Conservation (phyloP, 2,113 vertebrate species). For the Chloebia gouldiae region DNA sequence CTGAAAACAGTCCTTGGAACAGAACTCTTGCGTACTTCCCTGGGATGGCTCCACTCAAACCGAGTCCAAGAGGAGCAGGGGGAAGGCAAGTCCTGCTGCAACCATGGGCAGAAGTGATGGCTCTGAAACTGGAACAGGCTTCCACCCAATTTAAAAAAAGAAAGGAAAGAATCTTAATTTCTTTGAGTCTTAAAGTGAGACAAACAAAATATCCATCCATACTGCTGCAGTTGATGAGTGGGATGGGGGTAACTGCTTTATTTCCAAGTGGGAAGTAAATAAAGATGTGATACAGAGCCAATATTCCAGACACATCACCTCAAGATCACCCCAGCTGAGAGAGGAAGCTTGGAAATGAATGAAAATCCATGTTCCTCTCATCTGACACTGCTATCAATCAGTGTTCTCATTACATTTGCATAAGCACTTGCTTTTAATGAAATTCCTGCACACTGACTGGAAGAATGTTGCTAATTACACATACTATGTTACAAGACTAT, state of each 20-base stretch:
- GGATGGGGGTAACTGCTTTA: neutral
- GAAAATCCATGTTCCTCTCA: neutral
- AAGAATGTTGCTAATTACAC: neutral
- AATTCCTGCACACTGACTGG: neutral
- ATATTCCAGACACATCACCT: neutral
- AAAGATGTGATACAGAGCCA: neutral
- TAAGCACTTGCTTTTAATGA: neutral
- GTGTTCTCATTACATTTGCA: neutral
- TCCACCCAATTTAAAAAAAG: neutral
- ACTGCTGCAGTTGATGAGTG: neutral
- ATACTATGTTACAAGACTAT: neutral
- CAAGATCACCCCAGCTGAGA: neutral
- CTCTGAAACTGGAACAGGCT: neutral
- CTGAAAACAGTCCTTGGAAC: constrained; percentile 10
- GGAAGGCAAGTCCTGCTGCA: neutral
- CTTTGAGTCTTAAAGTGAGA: neutral
- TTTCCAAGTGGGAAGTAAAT: neutral
- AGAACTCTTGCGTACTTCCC: neutral
- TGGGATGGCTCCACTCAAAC: neutral
- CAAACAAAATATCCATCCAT: neutral
- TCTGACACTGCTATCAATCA: neutral
- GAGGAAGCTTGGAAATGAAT: neutral
- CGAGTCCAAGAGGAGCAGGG: rapidly evolving
- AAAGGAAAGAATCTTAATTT: neutral
- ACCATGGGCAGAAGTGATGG: neutral